Evolutionary conservation across 1,140 invertebrate genomes (phyloP).

Genomic region (Augochlora pura): DNA sequence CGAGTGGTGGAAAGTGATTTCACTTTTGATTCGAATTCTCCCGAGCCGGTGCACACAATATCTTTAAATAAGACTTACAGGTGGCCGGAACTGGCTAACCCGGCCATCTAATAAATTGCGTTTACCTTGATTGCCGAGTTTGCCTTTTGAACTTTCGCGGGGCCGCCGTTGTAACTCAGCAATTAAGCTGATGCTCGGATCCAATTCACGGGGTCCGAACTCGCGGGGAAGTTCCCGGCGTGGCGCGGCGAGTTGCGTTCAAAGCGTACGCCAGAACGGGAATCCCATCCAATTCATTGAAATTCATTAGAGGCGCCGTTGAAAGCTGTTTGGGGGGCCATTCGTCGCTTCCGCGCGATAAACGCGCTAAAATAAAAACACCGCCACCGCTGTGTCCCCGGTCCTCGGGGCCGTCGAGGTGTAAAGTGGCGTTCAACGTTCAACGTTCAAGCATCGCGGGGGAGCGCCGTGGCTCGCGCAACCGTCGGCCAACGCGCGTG

Average conservation of each 20-base stretch:
- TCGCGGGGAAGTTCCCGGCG: neutral
- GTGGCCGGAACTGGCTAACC: too few relatives aligned
- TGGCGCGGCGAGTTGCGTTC: neutral
- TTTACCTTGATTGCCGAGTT: neutral
- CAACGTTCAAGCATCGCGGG: too few relatives aligned
- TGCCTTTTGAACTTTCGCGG: neutral
- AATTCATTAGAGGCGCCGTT: slow-evolving; percentile 25
- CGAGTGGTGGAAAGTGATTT: too few relatives aligned
- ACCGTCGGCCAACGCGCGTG: too few relatives aligned
- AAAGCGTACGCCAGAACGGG: neutral
- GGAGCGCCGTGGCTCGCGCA: too few relatives aligned
- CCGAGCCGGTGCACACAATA: too few relatives aligned
- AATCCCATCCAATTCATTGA: slow-evolving; percentile 25
- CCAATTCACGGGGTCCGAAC: neutral
- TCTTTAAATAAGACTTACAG: too few relatives aligned
- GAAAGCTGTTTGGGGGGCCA: neutral
- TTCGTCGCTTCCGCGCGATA: slow-evolving; percentile 16
- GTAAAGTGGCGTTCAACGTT: neutral
- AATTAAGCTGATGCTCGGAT: slow-evolving; percentile 6
- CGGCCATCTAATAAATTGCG: too few relatives aligned
- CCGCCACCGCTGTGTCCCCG: too few relatives aligned
- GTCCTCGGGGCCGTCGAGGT: neutral
- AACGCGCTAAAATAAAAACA: slow-evolving; percentile 10
- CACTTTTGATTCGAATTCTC: too few relatives aligned
- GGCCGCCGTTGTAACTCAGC: neutral